A percentile compares a stretch with the other conserved stretches of the same genome.
phyloP scores from a whole-genome alignment of 1,140 invertebrate species.

The Alviniconcha marisindica region DNA sequence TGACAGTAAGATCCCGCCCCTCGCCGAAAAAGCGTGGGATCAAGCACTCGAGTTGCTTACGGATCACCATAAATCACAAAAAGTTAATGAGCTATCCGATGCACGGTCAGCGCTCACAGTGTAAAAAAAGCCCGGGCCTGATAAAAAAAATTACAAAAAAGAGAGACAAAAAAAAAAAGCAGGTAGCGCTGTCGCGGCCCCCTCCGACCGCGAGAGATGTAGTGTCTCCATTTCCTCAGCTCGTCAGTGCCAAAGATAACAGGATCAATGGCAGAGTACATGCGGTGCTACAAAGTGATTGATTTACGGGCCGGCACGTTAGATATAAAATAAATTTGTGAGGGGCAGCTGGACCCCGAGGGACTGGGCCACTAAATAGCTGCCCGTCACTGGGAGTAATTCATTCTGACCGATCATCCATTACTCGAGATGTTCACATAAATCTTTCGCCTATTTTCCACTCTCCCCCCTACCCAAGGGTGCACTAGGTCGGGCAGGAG shows the following conservation, averaged over 20 bases:
- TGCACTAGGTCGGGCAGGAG: neutral
- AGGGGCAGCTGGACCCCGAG: slow-evolving; percentile 6
- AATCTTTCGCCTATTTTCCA: slow-evolving; percentile 23
- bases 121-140: neutral
- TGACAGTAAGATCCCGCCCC: neutral
- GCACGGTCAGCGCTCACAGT: slow-evolving; percentile 29
- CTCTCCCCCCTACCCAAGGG: too few relatives aligned
- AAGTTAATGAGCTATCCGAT: slow-evolving; percentile 45
- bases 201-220: slow-evolving; percentile 29
- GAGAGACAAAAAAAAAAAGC: slow-evolving; percentile 27
- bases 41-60: slow-evolving; percentile 29
- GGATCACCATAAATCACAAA: slow-evolving; percentile 47
- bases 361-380: too few relatives aligned
- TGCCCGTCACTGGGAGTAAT: slow-evolving; percentile 45
- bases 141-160: neutral
- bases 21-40: slow-evolving; percentile 18
- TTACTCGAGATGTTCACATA: slow-evolving; percentile 39
- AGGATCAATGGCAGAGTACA: slow-evolving; percentile 44
- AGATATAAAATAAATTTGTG: slow-evolving; percentile 49
- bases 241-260: slow-evolving; percentile 37
- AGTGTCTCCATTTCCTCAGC: slow-evolving; percentile 30
- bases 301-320: slow-evolving; percentile 42
- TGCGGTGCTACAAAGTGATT: slow-evolving; percentile 35
- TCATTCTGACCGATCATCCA: slow-evolving; percentile 44
- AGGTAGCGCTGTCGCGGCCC: slow-evolving; percentile 20